Conservation (phyloP, 2,797 vertebrate species). For the Acanthurus leucopareius region DNA sequence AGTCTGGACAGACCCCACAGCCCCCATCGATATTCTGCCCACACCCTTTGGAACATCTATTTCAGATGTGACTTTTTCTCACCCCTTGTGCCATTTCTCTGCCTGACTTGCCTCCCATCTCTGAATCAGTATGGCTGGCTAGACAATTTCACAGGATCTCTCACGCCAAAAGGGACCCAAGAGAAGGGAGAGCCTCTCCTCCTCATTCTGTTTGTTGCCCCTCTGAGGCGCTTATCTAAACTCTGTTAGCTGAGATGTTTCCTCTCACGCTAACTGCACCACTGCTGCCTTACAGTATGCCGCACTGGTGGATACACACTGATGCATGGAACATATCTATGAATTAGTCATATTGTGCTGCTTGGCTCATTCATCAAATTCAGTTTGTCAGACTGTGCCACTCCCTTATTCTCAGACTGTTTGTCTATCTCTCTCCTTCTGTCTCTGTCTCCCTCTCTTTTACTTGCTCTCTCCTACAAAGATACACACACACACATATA, state of each 20-base stretch:
- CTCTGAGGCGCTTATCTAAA: conserved; percentile 74
- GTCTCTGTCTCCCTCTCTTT: conserved; percentile 45
- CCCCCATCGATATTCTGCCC: conserved; percentile 72
- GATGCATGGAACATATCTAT: conserved; percentile 75
- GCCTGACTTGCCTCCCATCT: conserved; percentile 75
- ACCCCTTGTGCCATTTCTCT: conserved; percentile 75
- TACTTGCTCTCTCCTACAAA: conserved; percentile 31
- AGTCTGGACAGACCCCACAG: conserved; percentile 66
- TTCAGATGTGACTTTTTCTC: conserved; percentile 73
- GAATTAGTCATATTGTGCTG: conserved; percentile 83
- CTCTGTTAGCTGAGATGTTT: conserved; percentile 68
- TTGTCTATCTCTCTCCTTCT: conserved; percentile 56
- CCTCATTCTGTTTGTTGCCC: conserved; percentile 60
- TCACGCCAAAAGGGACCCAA: conserved; percentile 75
- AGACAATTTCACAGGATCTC: conserved; percentile 79
- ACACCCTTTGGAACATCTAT: conserved; percentile 67
- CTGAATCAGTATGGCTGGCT: conserved; percentile 77
- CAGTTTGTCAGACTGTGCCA: conserved; percentile 78
- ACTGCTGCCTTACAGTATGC: conserved; percentile 52
- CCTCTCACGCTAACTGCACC: conserved; percentile 53
- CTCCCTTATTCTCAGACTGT: conserved; percentile 78
- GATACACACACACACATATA: conserved; percentile 22
- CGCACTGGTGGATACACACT: conserved; percentile 69
- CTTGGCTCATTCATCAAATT: conserved; percentile 79
- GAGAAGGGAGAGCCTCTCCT: conserved; percentile 71